These are phyloP conservation scores for Camponotus pennsylvanicus DNA, from an alignment of 1,140 invertebrate genomes.

Conservation along the genomic window DNA sequence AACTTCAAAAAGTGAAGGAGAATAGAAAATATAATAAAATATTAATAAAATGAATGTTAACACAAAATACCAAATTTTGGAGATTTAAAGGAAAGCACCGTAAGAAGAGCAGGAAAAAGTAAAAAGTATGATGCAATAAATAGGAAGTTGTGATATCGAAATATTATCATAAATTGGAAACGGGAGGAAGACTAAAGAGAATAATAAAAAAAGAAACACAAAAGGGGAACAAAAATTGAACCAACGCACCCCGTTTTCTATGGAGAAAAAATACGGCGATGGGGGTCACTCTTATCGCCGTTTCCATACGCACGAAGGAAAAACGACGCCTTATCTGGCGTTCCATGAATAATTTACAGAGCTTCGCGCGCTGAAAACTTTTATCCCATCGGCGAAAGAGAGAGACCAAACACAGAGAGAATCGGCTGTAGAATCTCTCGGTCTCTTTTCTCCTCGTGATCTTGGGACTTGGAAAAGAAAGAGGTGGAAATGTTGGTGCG, in stretches of 20 bases:
- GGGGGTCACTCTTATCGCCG: conserved; percentile 73
- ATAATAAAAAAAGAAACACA: neutral
- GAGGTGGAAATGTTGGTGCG: conserved; percentile 22
- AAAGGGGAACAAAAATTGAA: neutral
- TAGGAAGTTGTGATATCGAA: conserved; percentile 1
- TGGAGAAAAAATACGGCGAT: conserved; percentile 35
- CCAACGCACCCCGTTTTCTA: conserved; percentile 43
- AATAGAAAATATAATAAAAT: neutral
- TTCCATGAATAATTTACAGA: conserved; percentile 79
- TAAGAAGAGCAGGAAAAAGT: neutral
- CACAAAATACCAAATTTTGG: neutral
- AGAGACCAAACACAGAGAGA: neutral
- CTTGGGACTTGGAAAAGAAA: neutral
- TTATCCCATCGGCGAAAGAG: conserved; percentile 23
- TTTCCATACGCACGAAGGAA: conserved; percentile 76
- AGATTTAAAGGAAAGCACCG: neutral
- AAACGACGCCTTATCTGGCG: conserved; percentile 75
- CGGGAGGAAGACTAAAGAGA: neutral
- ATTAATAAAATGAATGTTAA: conserved; percentile 11
- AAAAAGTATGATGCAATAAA: neutral
- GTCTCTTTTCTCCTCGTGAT: neutral
- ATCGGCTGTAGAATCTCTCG: conserved; percentile 11
- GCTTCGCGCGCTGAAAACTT: conserved; percentile 74
- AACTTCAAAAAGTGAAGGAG: neutral
- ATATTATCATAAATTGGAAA: neutral